phyloP scores from a whole-genome alignment of 2,797 vertebrate species.

The Halcyon leucocephala region DNA sequence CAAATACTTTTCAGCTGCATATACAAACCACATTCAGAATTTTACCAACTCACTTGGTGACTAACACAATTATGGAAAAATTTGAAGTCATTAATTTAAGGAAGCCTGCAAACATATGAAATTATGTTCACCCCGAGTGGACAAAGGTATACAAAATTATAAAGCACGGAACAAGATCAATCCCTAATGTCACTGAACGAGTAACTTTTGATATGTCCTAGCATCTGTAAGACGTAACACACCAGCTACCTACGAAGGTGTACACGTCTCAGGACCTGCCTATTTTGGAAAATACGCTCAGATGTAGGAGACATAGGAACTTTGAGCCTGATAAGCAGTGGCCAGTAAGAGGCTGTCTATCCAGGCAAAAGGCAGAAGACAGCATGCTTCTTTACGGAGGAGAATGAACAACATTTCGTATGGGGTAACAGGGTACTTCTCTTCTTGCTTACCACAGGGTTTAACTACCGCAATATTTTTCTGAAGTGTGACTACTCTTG shows the following conservation, averaged over 20 bases:
- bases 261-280: background rate
- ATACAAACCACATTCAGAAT: background rate
- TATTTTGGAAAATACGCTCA: background rate
- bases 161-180: background rate
- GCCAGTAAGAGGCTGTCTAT: background rate
- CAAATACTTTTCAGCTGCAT: background rate
- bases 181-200: background rate
- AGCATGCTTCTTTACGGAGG: background rate
- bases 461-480: background rate
- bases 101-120: background rate
- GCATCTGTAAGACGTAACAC: background rate
- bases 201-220: background rate
- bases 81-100: background rate
- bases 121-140: background rate
- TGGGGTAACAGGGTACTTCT: fast-evolving
- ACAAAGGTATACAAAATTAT: background rate
- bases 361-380: background rate
- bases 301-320: background rate
- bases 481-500: background rate
- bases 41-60: background rate
- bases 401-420: background rate
- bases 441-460: background rate
- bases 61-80: background rate
- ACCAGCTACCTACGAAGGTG: background rate
- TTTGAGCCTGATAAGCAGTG: background rate